Conservation (phyloP, 2,113 vertebrate species). For the Pterocles gutturalis region DNA sequence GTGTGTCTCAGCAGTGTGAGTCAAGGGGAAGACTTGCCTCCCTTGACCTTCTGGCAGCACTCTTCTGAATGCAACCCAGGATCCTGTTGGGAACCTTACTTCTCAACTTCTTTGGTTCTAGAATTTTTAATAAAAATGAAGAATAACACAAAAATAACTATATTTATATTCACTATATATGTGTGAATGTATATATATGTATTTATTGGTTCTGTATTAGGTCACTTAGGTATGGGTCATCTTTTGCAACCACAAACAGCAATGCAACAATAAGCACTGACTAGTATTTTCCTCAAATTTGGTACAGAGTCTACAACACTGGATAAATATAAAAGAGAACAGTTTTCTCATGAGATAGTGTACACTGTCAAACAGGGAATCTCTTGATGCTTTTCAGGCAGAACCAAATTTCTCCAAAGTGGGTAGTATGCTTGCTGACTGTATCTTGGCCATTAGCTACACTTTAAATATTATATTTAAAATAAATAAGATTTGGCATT, state of each 20-base stretch:
- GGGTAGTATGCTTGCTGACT: neutral
- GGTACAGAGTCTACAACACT: neutral
- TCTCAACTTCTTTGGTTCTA: neutral
- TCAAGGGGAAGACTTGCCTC: neutral
- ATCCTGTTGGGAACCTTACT: accelerated
- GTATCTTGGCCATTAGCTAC: neutral
- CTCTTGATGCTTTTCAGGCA: neutral
- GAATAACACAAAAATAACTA: neutral
- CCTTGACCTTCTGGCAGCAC: neutral
- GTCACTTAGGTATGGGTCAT: neutral
- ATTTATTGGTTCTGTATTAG: neutral
- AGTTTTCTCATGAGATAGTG: neutral
- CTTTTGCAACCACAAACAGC: neutral
- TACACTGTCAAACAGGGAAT: neutral
- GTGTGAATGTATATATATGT: neutral
- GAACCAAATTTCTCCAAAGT: neutral
- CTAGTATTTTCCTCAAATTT: neutral
- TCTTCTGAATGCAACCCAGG: neutral
- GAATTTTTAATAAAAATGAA: neutral
- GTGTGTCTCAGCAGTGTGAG: neutral
- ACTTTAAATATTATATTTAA: neutral
- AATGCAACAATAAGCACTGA: neutral
- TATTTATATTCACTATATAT: neutral
- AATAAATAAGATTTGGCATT: neutral
- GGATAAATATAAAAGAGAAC: neutral